These are phyloP conservation scores for Xenopus petersii DNA, from an alignment of 2,797 vertebrate species.

Conservation along the genomic window DNA sequence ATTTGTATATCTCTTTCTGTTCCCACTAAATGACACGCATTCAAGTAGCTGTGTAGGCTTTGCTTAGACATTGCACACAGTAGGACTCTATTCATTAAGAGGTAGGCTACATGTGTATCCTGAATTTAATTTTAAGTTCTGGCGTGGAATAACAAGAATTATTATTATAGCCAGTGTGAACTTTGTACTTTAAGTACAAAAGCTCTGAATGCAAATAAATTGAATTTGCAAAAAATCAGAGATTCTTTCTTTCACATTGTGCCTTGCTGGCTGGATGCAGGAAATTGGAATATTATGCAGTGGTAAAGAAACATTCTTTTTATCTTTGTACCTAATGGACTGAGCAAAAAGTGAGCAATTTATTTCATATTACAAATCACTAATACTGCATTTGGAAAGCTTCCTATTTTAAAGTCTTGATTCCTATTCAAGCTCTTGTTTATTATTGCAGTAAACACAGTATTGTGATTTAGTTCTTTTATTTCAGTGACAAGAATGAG, in stretches of 20 bases:
- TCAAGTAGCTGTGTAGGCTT: slow-evolving; percentile 30
- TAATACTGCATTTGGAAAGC: slow-evolving; percentile 63
- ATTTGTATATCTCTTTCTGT: slow-evolving; percentile 21
- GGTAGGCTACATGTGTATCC: slow-evolving; percentile 25
- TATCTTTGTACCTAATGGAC: slow-evolving; percentile 68
- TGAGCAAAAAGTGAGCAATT: slow-evolving; percentile 70
- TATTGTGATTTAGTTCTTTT: slow-evolving; percentile 53
- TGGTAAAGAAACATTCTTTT: slow-evolving; percentile 65
- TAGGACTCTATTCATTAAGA: slow-evolving; percentile 39
- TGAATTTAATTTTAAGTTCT: slow-evolving; percentile 31
- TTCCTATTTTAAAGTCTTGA: slow-evolving; percentile 63
- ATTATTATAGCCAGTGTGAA: slow-evolving; percentile 56
- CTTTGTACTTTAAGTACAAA: slow-evolving; percentile 46
- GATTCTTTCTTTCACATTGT: slow-evolving; percentile 30
- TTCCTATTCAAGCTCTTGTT: slow-evolving; percentile 64
- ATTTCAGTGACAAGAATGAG: too few relatives aligned
- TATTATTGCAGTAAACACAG: slow-evolving; percentile 58
- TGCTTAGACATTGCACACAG: slow-evolving; percentile 23
- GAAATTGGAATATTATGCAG: slow-evolving; percentile 66
- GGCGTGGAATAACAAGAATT: slow-evolving; percentile 42
- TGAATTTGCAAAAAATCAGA: slow-evolving; percentile 42
- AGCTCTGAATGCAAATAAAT: slow-evolving; percentile 33
- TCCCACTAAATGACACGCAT: slow-evolving; percentile 14
- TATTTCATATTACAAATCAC: slow-evolving; percentile 70
- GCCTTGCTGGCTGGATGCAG: slow-evolving; percentile 65